Percentiles rank a stretch among this genome's conserved stretches.
These are phyloP conservation scores for Drosophila ambigua DNA, from an alignment of 1,140 invertebrate genomes.

Conservation along the genomic window DNA sequence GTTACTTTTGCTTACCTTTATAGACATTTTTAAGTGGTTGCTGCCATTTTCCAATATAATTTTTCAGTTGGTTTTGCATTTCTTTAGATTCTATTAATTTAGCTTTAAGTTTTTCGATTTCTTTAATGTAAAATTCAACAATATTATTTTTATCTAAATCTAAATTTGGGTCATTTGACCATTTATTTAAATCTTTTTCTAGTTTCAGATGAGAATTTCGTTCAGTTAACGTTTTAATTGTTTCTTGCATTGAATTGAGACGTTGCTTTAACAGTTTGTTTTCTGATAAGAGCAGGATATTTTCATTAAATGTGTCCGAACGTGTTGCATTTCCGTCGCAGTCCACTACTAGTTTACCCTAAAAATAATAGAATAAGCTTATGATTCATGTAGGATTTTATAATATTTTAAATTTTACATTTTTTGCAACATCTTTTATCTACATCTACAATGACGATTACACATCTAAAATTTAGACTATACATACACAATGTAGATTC, in stretches of 20 bases:
- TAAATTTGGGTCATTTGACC: slow-evolving; percentile 85
- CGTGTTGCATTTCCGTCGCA: slow-evolving; percentile 93
- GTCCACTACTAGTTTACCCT: slow-evolving; percentile 94
- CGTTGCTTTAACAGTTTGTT: slow-evolving; percentile 93
- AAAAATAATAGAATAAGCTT: not conserved
- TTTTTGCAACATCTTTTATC: too few relatives aligned
- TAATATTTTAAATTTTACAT: too few relatives aligned
- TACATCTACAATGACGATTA: too few relatives aligned
- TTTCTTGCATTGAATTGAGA: slow-evolving; percentile 96
- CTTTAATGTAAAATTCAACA: slow-evolving; percentile 93
- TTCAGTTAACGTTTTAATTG: slow-evolving; percentile 93
- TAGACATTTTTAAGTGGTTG: slow-evolving; percentile 27
- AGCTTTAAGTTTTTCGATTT: slow-evolving; percentile 95
- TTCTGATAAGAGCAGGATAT: slow-evolving; percentile 95
- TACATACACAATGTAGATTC: too few relatives aligned
- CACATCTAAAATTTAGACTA: too few relatives aligned
- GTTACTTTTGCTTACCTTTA: slow-evolving; percentile 41
- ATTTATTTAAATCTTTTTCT: slow-evolving; percentile 90
- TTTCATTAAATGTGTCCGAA: slow-evolving; percentile 98
- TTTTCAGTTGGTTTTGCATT: slow-evolving; percentile 89
- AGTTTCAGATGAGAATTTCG: slow-evolving; percentile 92
- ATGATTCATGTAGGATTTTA: too few relatives aligned
- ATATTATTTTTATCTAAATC: slow-evolving; percentile 88
- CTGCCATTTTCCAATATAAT: slow-evolving; percentile 23
- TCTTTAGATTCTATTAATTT: slow-evolving; percentile 95